Evolutionary conservation across 2,113 vertebrate species (phyloP).

Genomic region (Protomyctophum bolini): DNA sequence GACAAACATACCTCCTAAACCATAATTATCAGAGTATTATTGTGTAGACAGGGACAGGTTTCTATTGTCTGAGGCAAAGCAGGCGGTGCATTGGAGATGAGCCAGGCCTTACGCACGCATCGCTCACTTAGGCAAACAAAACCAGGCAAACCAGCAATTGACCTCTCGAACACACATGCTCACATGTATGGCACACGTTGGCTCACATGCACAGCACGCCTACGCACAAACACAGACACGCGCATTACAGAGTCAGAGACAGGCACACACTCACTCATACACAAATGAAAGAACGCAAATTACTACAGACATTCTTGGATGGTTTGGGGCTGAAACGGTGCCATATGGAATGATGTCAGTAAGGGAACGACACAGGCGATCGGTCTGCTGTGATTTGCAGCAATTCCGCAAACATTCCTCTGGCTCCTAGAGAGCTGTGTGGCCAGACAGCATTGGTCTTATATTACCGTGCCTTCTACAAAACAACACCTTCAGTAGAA

Average conservation of each 20-base stretch:
- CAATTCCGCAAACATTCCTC: slow-evolving; percentile 6
- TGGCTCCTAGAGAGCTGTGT: slow-evolving; percentile 8
- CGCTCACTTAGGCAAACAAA: background rate
- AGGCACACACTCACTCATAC: background rate
- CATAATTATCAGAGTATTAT: slow-evolving; percentile 25
- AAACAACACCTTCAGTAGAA: slow-evolving; percentile 28
- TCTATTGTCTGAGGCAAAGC: background rate
- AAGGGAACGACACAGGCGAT: background rate
- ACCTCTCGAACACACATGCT: background rate
- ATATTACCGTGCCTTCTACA: background rate
- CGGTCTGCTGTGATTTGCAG: background rate
- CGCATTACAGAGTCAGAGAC: too few species aligned
- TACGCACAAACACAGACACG: background rate
- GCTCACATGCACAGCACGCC: too few species aligned
- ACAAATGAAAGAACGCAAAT: background rate
- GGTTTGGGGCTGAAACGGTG: slow-evolving; percentile 6
- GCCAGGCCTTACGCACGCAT: background rate
- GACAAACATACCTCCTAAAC: slow-evolving; percentile 2
- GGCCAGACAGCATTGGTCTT: background rate
- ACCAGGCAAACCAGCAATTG: too few species aligned
- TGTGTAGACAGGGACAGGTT: background rate
- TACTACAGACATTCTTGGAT: slow-evolving; percentile 1
- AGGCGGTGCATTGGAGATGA: slow-evolving; percentile 7
- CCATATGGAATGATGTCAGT: slow-evolving; percentile 12
- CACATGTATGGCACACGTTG: background rate